Evolutionary conservation across 1,140 invertebrate species (phyloP), one percentile per base, ranked within the genome.

Genomic region (Panagrolaimus sp.): DNA sequence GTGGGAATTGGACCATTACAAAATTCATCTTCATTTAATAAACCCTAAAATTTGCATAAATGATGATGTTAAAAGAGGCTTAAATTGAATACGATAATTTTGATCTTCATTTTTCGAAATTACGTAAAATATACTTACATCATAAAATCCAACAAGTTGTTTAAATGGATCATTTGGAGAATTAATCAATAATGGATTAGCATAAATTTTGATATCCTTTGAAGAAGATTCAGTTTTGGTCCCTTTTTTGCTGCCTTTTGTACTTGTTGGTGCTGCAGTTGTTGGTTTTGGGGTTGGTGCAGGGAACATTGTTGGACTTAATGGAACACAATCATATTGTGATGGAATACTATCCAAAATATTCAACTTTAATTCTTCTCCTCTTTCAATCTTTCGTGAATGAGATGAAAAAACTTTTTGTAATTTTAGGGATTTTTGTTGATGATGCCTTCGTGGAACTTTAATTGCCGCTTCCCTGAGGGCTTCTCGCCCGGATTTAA

Each of bases 11-110:
- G 21, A 24, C 21, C 15, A 21, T 58, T 21, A 58, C 52, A 58
- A 28, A 58, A 58, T 58, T 28, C 52, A 21, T 58, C 52, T 21
- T 58, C 52, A 58, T 58, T 21, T 10, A 58, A 28, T 12, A 58
- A 58, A n/a, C 28, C 52, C 52, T 58, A 5, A 14, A 58, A 28
- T 24, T 48, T 24, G 47, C 5, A n/a, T 10, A 9, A 48, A 48
- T 48, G 10, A 48, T 4, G 15, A 46, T 46, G 15, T 48, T 48
- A 10, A 24, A 24, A 24, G 5, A n/a, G n/a, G n/a, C n/a, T n/a
- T n/a, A n/a, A n/a, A n/a, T n/a, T n/a, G n/a, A n/a, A n/a, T n/a
- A n/a, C n/a, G n/a, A n/a, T n/a, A n/a, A n/a, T n/a, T n/a, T n/a
- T 15, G 47, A 26, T 9, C 48, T 21, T 17, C 2, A 52, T 8